Percentiles rank a stretch among this genome's conserved stretches.
Evolutionary conservation across 2,113 vertebrate genomes (phyloP).

Genomic region (Zingel zingel): DNA sequence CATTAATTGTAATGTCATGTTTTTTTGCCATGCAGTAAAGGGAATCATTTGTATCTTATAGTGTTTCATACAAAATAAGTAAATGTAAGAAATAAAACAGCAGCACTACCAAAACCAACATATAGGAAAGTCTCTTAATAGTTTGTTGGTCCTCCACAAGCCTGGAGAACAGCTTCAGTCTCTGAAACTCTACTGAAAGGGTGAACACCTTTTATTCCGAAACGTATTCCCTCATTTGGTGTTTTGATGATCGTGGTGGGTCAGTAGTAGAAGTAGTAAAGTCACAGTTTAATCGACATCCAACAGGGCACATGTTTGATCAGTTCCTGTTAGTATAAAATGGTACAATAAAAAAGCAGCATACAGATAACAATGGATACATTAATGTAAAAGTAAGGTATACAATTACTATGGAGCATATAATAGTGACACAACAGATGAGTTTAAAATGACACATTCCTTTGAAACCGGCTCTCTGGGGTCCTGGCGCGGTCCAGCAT

Average conservation of each 20-base stretch:
- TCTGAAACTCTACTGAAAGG: too few relatives aligned
- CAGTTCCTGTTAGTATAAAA: neutral
- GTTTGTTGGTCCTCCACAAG: neutral
- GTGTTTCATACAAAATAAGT: slow-evolving; percentile 38
- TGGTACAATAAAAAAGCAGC: neutral
- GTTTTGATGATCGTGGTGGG: neutral
- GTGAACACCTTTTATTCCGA: too few relatives aligned
- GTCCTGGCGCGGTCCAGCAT: slow-evolving; percentile 81
- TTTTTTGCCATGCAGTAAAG: neutral
- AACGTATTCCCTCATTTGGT: neutral
- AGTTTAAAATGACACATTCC: neutral
- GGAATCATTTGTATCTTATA: neutral
- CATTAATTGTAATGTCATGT: neutral
- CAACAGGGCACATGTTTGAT: neutral
- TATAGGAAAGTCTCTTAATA: neutral
- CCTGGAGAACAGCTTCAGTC: neutral
- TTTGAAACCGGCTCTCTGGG: slow-evolving; percentile 70
- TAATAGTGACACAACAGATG: slow-evolving; percentile 3
- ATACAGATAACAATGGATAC: neutral
- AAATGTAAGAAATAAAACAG: slow-evolving; percentile 31
- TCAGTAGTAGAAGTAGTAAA: neutral
- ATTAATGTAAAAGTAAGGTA: neutral
- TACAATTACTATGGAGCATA: neutral
- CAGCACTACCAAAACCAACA: neutral
- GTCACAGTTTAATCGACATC: neutral